phyloP scores from a whole-genome alignment of 2,113 vertebrate species.

The Cnemophilus loriae region DNA sequence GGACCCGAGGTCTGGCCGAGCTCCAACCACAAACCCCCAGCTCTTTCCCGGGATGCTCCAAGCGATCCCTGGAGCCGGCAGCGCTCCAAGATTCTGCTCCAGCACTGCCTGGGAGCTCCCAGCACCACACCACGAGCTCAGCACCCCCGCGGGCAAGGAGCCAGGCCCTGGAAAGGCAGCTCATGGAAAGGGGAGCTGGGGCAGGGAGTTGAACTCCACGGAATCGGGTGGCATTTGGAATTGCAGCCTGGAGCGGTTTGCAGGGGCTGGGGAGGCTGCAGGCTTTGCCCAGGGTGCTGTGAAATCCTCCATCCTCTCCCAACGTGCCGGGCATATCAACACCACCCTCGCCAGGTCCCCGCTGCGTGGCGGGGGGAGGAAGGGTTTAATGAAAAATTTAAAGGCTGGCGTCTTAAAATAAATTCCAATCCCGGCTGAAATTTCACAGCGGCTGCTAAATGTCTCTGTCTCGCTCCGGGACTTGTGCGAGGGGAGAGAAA shows the following conservation, averaged over 20 bases:
- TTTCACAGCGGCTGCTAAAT: slow-evolving; percentile 19
- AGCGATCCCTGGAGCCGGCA: background rate
- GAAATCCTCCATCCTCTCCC: background rate
- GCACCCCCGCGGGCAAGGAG: background rate
- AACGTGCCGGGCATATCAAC: background rate
- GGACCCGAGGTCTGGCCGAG: background rate
- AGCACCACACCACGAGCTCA: background rate
- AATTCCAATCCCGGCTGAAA: slow-evolving; percentile 48
- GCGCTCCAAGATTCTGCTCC: background rate
- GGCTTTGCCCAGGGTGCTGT: background rate
- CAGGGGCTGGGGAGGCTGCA: background rate
- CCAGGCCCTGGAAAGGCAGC: background rate
- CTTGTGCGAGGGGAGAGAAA: background rate
- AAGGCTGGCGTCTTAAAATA: slow-evolving; percentile 47
- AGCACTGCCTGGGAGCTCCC: background rate
- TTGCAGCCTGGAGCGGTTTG: background rate
- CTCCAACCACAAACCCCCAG: background rate
- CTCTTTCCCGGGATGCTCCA: background rate
- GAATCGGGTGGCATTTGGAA: accelerated
- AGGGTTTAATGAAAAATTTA: slow-evolving; percentile 49
- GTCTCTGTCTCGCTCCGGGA: background rate
- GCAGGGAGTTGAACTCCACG: accelerated
- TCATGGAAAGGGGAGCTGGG: background rate
- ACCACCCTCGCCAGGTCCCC: background rate
- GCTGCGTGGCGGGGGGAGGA: background rate